Evolutionary conservation across 2,113 vertebrate species (phyloP), one percentile per base, ranked within the genome.

Genomic region (Canis aureus): DNA sequence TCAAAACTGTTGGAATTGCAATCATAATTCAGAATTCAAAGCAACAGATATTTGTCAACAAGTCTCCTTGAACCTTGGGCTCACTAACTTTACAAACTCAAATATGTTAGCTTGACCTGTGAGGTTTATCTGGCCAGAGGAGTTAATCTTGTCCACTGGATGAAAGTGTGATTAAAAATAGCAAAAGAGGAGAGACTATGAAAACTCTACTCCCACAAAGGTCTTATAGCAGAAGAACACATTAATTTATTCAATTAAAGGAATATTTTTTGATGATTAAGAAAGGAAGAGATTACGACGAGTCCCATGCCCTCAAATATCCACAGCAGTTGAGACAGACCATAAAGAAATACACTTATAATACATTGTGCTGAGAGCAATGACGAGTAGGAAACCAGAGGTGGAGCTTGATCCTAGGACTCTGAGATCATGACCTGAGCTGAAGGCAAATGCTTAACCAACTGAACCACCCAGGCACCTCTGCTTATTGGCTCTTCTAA

Each of bases 1-100:
- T 92, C 53, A 79, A 64, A 83, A 82, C 22, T 32, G 49, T 27
- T 71, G 23, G 57, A 59, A 78, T 71, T 79, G 20, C 3, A 59
- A 62, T 27, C 23, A 78, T 22, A 94, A 76, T 86, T 69, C 35
- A 96, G 53, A 94, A 92, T n/a, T 89, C 49, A 91, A 82, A 93
- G 25, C 62, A 66, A 71, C 2, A 55, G 22, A 23, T 69, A 53
- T 71, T 62, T 86, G 17, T 78, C 35, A 92, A 27, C 10, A 57
- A 38, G 62, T 66, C 27, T 69, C 20, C 27, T 32, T 53, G 25
- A 64, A 17, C 12, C 11, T 38, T 76, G 64, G 8, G 1, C 16
- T 94, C 51, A 25, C 2, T 32, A 49, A 83, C 53, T 96, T 69
- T 55, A 51, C 2, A 78, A 89, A 49, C 3, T 76, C 53, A 78